phyloP scores from a whole-genome alignment of 1,140 invertebrate genomes.

The Amyelois transitella region DNA sequence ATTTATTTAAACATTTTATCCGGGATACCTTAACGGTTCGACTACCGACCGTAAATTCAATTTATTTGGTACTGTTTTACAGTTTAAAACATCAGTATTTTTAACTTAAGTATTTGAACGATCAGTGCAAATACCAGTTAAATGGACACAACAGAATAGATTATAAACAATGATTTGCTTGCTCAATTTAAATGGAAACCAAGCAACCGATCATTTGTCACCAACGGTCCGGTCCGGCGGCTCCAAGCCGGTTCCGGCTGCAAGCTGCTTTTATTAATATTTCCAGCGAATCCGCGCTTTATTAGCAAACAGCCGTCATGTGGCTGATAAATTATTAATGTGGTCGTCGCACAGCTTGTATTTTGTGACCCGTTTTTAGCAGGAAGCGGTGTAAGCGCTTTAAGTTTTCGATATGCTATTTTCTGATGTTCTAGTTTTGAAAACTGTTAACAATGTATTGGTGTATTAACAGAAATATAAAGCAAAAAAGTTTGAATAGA shows the following conservation, averaged over 20 bases:
- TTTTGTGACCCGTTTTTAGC: conserved; percentile 54
- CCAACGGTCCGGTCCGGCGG: conserved; percentile 26
- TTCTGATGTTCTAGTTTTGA: not conserved
- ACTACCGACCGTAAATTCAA: no score
- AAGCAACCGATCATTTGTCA: conserved; percentile 66
- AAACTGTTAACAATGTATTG: no score
- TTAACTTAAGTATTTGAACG: no score
- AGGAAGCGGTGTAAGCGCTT: not conserved
- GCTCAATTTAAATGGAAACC: conserved; percentile 55
- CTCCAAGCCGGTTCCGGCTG: conserved; percentile 47
- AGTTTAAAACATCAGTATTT: no score
- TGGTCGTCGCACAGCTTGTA: conserved; percentile 60
- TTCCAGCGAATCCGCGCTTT: conserved; percentile 68
- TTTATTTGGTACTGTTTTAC: no score
- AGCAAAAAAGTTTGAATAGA: no score
- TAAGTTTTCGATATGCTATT: not conserved
- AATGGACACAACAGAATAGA: not conserved
- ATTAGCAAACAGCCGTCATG: conserved; percentile 72
- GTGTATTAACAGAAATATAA: no score
- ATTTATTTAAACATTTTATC: no score
- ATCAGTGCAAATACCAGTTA: no score
- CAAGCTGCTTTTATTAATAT: conserved; percentile 73
- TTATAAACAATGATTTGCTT: not conserved
- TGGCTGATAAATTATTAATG: conserved; percentile 73
- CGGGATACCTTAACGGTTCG: no score